A percentile compares a stretch with the other conserved stretches of the same genome.
Evolutionary conservation across 2,797 vertebrate genomes (phyloP).

Genomic region (Peromyscus melanophrys): DNA sequence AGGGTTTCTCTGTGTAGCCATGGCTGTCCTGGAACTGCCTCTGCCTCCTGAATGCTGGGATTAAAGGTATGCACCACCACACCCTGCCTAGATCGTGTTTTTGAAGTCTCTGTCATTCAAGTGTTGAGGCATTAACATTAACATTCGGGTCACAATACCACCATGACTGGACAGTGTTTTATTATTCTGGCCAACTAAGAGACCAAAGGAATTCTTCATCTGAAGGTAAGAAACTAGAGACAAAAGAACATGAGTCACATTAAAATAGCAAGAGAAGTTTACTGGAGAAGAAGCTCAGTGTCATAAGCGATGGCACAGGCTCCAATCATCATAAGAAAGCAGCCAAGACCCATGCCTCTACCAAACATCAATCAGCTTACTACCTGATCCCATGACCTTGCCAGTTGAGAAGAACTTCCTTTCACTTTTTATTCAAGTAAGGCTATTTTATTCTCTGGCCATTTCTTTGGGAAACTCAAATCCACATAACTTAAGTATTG

Average conservation of each 20-base stretch:
- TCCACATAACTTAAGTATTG: conserved; percentile 20
- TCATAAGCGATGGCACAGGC: background rate
- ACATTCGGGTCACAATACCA: background rate
- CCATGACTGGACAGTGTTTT: background rate
- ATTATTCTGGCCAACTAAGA: background rate
- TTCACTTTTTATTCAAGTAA: conserved; percentile 5
- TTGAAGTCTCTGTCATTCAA: background rate
- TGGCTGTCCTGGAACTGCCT: no score
- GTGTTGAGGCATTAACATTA: background rate
- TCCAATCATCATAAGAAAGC: background rate
- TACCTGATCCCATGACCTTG: background rate
- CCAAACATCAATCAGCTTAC: background rate
- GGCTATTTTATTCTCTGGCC: background rate
- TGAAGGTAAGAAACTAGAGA: conserved; percentile 4
- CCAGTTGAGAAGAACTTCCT: background rate
- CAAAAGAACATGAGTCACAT: background rate
- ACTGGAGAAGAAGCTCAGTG: background rate
- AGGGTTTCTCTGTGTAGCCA: no score
- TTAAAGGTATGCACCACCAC: no score
- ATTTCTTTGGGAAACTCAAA: conserved; percentile 48
- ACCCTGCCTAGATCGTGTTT: background rate
- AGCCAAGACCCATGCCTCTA: background rate
- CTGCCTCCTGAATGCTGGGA: no score
- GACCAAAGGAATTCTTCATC: background rate
- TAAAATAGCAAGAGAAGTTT: background rate